Conservation (phyloP, 1,140 invertebrate genomes). For the Lerema accius region DNA sequence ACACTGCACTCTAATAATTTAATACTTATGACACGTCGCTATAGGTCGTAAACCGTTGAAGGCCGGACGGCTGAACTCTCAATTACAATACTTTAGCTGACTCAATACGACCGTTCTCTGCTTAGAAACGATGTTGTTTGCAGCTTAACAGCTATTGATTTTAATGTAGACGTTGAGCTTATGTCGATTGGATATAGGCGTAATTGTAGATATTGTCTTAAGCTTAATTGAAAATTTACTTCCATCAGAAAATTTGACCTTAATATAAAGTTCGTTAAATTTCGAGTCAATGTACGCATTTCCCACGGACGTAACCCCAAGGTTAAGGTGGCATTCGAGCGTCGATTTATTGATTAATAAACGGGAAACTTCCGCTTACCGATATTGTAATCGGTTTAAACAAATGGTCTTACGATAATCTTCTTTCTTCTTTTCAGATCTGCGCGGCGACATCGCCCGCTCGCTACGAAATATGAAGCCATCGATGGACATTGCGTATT, state of each 20-base stretch:
- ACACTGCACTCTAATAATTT: constrained; percentile 28
- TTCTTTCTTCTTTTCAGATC: constrained; percentile 26
- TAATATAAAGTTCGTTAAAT: no score
- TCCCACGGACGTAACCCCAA: constrained; percentile 10
- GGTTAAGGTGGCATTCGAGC: constrained; percentile 5
- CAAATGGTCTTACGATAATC: constrained; percentile 33
- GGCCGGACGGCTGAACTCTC: not conserved
- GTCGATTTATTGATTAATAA: constrained; percentile 32
- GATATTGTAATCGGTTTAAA: constrained; percentile 25
- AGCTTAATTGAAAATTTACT: no score
- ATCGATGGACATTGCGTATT: constrained; percentile 50
- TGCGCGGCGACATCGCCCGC: not conserved
- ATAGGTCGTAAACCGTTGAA: not conserved
- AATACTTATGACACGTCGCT: not conserved
- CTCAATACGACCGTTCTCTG: no score
- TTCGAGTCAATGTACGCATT: no score
- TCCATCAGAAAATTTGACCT: no score
- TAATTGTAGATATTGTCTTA: no score
- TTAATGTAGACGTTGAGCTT: no score
- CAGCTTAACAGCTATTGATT: no score
- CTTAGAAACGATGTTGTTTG: no score
- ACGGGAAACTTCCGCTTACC: constrained; percentile 21
- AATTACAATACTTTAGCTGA: not conserved
- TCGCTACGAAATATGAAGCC: constrained; percentile 24
- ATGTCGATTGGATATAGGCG: no score